Evolutionary conservation across 1,140 invertebrate genomes (phyloP).

Genomic region (Drosophila eugracilis): DNA sequence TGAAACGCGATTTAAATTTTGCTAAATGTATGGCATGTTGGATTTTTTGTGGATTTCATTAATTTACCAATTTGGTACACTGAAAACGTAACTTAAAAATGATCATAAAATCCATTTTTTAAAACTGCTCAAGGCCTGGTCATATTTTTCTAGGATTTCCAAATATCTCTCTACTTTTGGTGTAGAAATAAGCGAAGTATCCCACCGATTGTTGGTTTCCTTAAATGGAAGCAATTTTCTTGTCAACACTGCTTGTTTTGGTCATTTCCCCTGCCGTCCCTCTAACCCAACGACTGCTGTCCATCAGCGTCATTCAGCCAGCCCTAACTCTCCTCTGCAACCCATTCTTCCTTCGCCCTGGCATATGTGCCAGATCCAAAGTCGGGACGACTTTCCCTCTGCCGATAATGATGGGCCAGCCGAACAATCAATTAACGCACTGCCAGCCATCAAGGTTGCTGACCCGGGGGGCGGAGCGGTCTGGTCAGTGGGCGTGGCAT

Average conservation of each 20-base stretch:
- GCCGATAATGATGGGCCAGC: conserved; percentile 52
- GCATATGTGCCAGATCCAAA: conserved; percentile 17
- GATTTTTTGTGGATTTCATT: too few species aligned
- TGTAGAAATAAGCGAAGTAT: background rate
- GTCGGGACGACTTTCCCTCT: conserved; percentile 9
- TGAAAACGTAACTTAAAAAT: too few species aligned
- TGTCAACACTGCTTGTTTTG: conserved; percentile 15
- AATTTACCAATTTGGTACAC: too few species aligned
- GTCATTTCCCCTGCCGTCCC: conserved; percentile 3
- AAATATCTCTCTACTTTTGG: background rate
- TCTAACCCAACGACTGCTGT: conserved; percentile 17
- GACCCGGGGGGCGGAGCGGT: conserved; percentile 1
- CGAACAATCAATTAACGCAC: conserved; percentile 70
- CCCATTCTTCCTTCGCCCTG: background rate
- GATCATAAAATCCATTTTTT: too few species aligned
- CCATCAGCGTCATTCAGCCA: conserved; percentile 35
- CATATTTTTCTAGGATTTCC: background rate
- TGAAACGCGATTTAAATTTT: background rate
- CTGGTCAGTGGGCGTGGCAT: conserved; percentile 5
- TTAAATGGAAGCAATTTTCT: conserved; percentile 8
- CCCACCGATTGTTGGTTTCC: background rate
- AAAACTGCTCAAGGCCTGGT: too few species aligned
- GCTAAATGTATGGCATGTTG: too few species aligned
- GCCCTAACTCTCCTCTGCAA: conserved; percentile 12
- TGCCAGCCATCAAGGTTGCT: conserved; percentile 53